phyloP scores from a whole-genome alignment of 2,888 invertebrate genomes.

The Chloromyia formosa region DNA sequence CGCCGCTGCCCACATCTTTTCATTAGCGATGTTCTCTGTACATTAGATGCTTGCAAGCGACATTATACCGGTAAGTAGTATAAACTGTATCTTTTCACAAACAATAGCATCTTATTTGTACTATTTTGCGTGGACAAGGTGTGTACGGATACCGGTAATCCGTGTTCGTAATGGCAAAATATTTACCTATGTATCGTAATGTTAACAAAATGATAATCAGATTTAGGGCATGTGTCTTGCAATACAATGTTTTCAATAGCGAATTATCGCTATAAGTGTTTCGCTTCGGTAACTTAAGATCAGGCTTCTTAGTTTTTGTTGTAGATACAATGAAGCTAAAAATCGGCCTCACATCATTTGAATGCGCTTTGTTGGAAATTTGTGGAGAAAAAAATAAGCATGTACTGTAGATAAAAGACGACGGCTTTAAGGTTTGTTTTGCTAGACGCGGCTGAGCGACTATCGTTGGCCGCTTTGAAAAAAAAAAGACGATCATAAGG shows the following conservation, averaged over 20 bases:
- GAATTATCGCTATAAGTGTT: constrained; percentile 36
- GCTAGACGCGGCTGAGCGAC: too few species aligned
- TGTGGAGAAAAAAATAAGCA: too few species aligned
- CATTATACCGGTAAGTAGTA: neutral
- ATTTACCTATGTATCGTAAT: constrained; percentile 11
- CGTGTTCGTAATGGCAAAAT: constrained; percentile 9
- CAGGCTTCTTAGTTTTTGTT: constrained; percentile 13
- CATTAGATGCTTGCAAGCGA: neutral
- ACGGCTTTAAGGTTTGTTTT: too few species aligned
- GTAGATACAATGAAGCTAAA: too few species aligned
- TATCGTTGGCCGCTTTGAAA: too few species aligned
- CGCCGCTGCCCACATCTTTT: constrained; percentile 9
- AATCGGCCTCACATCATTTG: neutral
- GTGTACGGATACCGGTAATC: neutral
- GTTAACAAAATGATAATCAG: constrained; percentile 21
- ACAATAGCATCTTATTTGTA: neutral
- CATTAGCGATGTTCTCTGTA: neutral
- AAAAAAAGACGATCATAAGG: too few species aligned
- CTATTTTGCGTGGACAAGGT: neutral
- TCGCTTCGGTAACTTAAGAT: constrained; percentile 38
- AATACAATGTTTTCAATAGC: constrained; percentile 11
- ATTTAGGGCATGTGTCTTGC: constrained; percentile 34
- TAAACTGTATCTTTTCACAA: neutral
- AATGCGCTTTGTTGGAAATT: too few species aligned
- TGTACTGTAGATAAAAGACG: too few species aligned